Conservation (phyloP, 2,888 invertebrate species). For the Atrina japonica region DNA sequence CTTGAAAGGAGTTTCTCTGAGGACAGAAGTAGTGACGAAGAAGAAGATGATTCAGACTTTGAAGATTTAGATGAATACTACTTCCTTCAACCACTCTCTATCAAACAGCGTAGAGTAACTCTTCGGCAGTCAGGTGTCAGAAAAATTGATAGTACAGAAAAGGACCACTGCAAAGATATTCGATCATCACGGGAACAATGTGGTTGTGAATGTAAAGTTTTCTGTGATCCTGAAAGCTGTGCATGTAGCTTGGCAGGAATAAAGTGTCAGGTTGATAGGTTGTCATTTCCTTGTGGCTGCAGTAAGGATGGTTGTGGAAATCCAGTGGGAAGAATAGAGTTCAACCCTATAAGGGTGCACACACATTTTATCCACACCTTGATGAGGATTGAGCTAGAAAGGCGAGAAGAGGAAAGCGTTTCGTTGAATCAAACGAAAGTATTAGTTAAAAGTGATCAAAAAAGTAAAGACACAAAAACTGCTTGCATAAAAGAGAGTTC, state of each 20-base stretch:
- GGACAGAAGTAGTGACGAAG: conserved; percentile 55
- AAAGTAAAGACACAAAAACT: conserved; percentile 44
- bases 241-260: conserved; percentile 96
- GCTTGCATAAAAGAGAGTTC: conserved; percentile 2
- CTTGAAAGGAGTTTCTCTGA: conserved; percentile 46
- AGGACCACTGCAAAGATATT: conserved; percentile 96
- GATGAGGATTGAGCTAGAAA: conserved; percentile 86
- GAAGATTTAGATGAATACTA: conserved; percentile 76
- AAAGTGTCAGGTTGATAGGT: conserved; percentile 97
- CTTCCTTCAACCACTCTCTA: conserved; percentile 90
- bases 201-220: conserved; percentile 79
- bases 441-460: background rate
- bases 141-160: conserved; percentile 95
- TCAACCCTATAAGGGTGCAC: conserved; percentile 96
- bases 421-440: background rate
- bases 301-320: conserved; percentile 96
- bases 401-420: conserved; percentile 60
- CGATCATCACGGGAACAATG: conserved; percentile 91
- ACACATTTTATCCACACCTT: conserved; percentile 98
- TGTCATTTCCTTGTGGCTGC: conserved; percentile 98
- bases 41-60: conserved; percentile 74
- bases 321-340: conserved; percentile 95
- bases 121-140: conserved; percentile 95
- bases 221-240: conserved; percentile 97
- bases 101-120: conserved; percentile 92